Conservation (phyloP, 2,888 invertebrate genomes). For the Patella pellucida region DNA sequence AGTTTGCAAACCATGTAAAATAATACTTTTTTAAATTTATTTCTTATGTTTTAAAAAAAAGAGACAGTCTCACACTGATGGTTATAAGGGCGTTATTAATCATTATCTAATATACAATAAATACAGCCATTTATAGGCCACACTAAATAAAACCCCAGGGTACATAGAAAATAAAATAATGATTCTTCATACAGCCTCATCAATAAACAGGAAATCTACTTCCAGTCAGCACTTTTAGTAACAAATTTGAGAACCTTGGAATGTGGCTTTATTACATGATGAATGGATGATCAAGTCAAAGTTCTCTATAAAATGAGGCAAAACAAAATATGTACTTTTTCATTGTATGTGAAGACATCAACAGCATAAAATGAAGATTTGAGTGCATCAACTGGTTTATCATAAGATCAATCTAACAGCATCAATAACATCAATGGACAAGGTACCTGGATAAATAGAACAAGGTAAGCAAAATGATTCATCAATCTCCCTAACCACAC, state of each 20-base stretch:
- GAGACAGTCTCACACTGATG: conserved; percentile 1
- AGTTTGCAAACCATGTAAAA: conserved; percentile 8
- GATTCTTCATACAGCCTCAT: neutral
- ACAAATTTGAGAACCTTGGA: neutral
- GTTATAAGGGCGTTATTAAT: too few relatives aligned
- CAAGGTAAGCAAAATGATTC: neutral
- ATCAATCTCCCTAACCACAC: too few relatives aligned
- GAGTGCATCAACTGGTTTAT: conserved; percentile 7
- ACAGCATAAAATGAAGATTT: conserved; percentile 1
- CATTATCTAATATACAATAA: too few relatives aligned
- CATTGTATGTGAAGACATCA: conserved; percentile 4
- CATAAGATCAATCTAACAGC: neutral
- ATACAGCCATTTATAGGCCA: too few relatives aligned
- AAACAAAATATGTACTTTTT: neutral
- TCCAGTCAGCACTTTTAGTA: neutral
- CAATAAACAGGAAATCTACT: neutral
- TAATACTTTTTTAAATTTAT: neutral
- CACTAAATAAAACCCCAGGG: too few relatives aligned
- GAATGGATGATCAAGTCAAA: neutral
- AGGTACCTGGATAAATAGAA: conserved; percentile 3
- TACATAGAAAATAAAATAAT: too few relatives aligned
- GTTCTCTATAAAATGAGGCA: neutral
- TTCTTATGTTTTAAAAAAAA: neutral
- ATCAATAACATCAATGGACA: conserved; percentile 1
- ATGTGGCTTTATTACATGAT: conserved; percentile 9